These are phyloP conservation scores for Brachyhypopomus gauderio DNA, from an alignment of 2,113 vertebrate genomes.

Conservation along the genomic window DNA sequence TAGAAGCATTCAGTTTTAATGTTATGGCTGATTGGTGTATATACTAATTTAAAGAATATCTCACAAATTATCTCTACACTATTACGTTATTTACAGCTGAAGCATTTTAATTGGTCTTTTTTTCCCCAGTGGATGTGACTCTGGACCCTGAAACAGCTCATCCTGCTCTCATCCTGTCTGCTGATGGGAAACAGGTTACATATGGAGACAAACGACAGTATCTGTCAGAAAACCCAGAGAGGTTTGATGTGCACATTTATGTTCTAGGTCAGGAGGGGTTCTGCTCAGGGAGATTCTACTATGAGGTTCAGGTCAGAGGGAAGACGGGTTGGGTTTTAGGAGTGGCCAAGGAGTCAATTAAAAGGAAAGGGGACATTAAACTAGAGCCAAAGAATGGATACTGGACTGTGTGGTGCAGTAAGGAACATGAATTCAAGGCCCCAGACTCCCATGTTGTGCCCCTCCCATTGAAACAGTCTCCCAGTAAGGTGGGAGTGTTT, in stretches of 20 bases:
- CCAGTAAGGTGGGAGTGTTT: conserved; percentile 13
- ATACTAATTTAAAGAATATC: background rate
- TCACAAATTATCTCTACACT: background rate
- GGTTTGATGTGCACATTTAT: background rate
- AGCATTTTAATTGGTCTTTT: background rate
- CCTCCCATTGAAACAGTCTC: conserved; percentile 10
- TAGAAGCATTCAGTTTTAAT: background rate
- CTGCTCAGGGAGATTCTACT: conserved; percentile 31
- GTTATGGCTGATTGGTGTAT: too few relatives aligned
- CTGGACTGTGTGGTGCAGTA: background rate
- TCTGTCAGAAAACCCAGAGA: conserved; percentile 26
- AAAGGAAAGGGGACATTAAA: conserved; percentile 21
- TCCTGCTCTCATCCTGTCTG: conserved; percentile 14
- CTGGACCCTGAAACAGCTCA: conserved; percentile 24
- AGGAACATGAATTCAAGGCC: background rate
- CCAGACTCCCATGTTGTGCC: background rate
- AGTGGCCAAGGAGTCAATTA: conserved; percentile 5
- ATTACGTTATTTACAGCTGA: background rate
- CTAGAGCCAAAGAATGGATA: background rate
- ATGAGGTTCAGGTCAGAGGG: conserved; percentile 24
- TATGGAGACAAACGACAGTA: background rate
- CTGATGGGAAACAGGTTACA: background rate
- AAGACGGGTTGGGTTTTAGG: conserved; percentile 28
- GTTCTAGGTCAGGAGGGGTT: conserved; percentile 22
- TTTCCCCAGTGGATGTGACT: conserved; percentile 24